Evolutionary conservation across 2,797 vertebrate genomes (phyloP).

Genomic region (Ara ararauna): DNA sequence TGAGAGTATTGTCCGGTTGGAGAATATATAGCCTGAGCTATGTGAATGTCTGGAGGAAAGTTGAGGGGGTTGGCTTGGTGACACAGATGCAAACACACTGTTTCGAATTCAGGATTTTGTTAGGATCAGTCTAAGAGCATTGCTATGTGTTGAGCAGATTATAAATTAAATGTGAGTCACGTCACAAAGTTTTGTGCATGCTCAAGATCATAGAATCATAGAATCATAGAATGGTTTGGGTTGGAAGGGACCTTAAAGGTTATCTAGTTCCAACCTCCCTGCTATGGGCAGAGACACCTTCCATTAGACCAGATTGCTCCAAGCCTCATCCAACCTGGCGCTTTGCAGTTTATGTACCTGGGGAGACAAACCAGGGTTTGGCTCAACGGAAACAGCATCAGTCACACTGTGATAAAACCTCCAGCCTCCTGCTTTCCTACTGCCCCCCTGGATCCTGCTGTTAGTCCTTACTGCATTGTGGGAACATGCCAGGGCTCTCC

Average conservation of each 20-base stretch:
- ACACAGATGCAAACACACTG: neutral
- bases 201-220: neutral
- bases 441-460: rapidly evolving
- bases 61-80: neutral
- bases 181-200: neutral
- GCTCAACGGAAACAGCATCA: neutral
- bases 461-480: too few relatives aligned
- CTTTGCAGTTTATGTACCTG: neutral
- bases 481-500: neutral
- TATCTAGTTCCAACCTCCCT: neutral
- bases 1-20: neutral
- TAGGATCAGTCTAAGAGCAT: neutral
- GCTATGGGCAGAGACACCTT: neutral
- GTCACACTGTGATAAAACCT: rapidly evolving
- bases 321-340: neutral
- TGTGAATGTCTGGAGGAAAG: neutral
- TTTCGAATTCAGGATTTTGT: neutral
- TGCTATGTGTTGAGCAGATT: neutral
- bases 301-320: neutral
- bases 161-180: neutral
- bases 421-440: neutral
- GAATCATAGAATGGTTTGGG: neutral
- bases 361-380: neutral
- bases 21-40: neutral
- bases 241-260: neutral